Evolutionary conservation across 64 coral and sea anemone genomes (phyloP).

Genomic region (Actinia equina): DNA sequence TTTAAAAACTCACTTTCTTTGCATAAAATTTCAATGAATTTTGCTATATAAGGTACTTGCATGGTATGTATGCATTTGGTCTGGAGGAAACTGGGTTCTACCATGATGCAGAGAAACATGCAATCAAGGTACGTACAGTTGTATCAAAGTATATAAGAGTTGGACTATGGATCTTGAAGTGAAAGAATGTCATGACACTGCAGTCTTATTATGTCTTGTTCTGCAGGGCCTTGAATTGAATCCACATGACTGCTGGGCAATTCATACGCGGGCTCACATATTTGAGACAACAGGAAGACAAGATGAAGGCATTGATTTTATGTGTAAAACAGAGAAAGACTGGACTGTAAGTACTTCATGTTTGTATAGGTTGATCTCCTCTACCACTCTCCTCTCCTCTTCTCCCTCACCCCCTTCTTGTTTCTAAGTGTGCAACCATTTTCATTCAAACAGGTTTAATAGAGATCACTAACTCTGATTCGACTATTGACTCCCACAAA

Average conservation of each 20-base stretch:
- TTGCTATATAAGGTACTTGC: slow-evolving; percentile 41
- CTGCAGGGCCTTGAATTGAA: slow-evolving; percentile 56
- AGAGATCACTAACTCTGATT: no score
- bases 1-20: no score
- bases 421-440: no score
- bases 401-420: no score
- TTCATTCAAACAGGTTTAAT: no score
- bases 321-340: slow-evolving; percentile 36
- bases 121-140: slow-evolving; percentile 43
- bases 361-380: no score
- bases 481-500: no score
- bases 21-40: not conserved
- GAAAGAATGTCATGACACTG: no score
- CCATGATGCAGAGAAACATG: slow-evolving; percentile 54
- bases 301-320: slow-evolving; percentile 71
- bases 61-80: slow-evolving; percentile 69
- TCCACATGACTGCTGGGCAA: slow-evolving; percentile 70
- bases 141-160: no score
- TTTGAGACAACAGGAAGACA: slow-evolving; percentile 55
- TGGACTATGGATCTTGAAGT: no score
- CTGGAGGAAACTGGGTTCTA: slow-evolving; percentile 72
- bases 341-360: slow-evolving; percentile 49
- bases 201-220: not conserved
- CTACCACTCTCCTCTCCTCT: no score
- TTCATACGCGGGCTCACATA: slow-evolving; percentile 62